phyloP scores from a whole-genome alignment of 2,797 vertebrate genomes.

The Tragopan temminckii region DNA sequence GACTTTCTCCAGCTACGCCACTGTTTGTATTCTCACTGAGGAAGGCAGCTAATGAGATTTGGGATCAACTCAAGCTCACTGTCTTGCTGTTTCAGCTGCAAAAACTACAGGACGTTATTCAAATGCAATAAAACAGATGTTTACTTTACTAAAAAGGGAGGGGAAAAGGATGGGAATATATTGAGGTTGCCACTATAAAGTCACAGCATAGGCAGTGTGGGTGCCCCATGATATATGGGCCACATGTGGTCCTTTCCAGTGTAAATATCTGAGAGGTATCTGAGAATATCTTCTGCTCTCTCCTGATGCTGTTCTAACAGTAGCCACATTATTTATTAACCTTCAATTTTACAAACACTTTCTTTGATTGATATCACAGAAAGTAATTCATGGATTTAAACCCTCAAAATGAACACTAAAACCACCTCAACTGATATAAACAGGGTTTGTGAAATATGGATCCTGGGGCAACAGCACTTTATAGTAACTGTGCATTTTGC shows the following conservation, averaged over 20 bases:
- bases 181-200: not conserved
- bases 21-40: not conserved
- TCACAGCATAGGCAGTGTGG: not conserved
- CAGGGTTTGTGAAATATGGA: not conserved
- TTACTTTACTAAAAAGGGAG: not conserved
- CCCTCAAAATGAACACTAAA: not conserved
- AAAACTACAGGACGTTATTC: not conserved
- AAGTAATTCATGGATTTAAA: not conserved
- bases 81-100: slow-evolving; percentile 18
- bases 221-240: not conserved
- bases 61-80: not conserved
- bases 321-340: not conserved
- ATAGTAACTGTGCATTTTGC: not conserved
- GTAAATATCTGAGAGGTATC: not conserved
- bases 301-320: not conserved
- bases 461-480: not conserved
- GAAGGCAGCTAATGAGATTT: not conserved
- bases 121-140: not conserved
- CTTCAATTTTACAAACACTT: not conserved
- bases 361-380: not conserved
- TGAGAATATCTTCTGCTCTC: not conserved
- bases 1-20: not conserved
- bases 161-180: not conserved
- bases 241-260: not conserved
- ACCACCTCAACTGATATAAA: not conserved